Conservation (phyloP, 2,888 invertebrate species). For the Candidula unifasciata region DNA sequence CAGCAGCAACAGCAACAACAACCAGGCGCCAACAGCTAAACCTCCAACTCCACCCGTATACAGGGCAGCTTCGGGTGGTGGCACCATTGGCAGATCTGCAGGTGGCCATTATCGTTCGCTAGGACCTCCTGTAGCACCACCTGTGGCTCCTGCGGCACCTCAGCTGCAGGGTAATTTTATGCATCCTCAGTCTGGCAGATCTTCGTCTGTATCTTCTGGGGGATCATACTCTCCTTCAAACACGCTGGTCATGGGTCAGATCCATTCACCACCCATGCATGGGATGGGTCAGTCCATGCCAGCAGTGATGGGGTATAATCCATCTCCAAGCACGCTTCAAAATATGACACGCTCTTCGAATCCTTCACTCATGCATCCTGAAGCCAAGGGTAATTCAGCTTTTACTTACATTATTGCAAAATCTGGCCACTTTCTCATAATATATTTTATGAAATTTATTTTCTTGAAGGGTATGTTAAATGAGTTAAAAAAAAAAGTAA, state of each 20-base stretch:
- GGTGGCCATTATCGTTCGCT: conserved; percentile 81
- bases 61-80: conserved; percentile 53
- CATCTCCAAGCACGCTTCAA: conserved; percentile 52
- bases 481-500: no score
- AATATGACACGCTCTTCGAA: conserved; percentile 51
- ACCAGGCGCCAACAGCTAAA: conserved; percentile 94
- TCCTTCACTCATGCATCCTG: conserved; percentile 51
- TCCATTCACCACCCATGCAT: conserved; percentile 60
- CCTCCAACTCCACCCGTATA: conserved; percentile 88
- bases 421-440: not conserved
- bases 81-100: conserved; percentile 65
- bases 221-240: conserved; percentile 50
- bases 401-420: not conserved
- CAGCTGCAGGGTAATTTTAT: conserved; percentile 47
- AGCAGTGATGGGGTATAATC: conserved; percentile 50
- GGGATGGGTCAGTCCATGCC: conserved; percentile 70
- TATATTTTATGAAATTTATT: not conserved
- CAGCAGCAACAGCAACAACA: conserved; percentile 81
- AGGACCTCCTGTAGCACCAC: conserved; percentile 97
- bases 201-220: conserved; percentile 49
- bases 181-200: conserved; percentile 47
- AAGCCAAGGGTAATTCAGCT: conserved; percentile 49
- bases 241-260: conserved; percentile 55
- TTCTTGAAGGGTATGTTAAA: not conserved
- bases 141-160: conserved; percentile 82